phyloP scores from a whole-genome alignment of 2,113 vertebrate genomes.

The Salvelinus namaycush region DNA sequence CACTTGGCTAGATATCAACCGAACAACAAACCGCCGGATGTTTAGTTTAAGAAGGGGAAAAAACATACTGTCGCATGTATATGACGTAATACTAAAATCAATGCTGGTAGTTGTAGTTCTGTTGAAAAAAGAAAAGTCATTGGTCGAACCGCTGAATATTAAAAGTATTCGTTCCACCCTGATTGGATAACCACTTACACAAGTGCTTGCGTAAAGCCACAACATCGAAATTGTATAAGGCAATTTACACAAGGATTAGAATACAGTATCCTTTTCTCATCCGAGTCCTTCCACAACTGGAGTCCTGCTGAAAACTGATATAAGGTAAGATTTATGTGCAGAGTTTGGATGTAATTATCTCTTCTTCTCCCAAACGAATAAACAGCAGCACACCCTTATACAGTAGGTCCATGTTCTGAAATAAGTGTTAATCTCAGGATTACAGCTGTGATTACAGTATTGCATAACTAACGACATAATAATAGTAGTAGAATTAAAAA shows the following conservation, averaged over 20 bases:
- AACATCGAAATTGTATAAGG: constrained; percentile 51
- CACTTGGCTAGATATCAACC: too few species aligned
- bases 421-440: too few species aligned
- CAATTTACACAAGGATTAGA: background rate
- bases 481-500: too few species aligned
- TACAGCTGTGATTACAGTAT: too few species aligned
- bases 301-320: background rate
- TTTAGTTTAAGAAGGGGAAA: too few species aligned
- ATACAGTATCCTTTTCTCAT: background rate
- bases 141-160: constrained; percentile 28
- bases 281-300: background rate
- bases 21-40: too few species aligned
- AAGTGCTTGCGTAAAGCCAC: constrained; percentile 61
- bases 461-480: too few species aligned
- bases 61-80: too few species aligned
- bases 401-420: too few species aligned
- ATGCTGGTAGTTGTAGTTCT: constrained; percentile 54
- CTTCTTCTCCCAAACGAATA: too few species aligned
- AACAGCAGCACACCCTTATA: too few species aligned
- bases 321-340: background rate
- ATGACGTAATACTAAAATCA: constrained; percentile 15
- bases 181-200: constrained; percentile 60
- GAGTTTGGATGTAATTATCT: background rate
- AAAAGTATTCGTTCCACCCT: background rate
- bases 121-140: constrained; percentile 24